phyloP scores from a whole-genome alignment of 2,888 invertebrate species.

The Noctua fimbriata region DNA sequence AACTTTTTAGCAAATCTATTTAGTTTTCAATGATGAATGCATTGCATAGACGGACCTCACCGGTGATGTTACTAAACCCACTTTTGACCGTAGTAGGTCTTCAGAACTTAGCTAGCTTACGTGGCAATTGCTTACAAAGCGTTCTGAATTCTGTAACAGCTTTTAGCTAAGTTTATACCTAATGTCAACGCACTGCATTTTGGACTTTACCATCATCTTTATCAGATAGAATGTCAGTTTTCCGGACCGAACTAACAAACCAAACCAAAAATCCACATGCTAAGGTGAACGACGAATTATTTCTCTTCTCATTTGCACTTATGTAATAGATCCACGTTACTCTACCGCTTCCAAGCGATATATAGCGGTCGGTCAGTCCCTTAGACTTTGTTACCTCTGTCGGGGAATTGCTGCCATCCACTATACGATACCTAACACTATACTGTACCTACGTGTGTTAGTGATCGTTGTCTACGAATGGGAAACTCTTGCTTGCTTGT shows the following conservation, averaged over 20 bases:
- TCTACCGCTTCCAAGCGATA: slow-evolving; percentile 68
- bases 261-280: background rate
- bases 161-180: background rate
- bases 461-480: slow-evolving; percentile 43
- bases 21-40: background rate
- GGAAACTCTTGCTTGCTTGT: slow-evolving; percentile 42
- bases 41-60: background rate
- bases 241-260: background rate
- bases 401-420: slow-evolving; percentile 71
- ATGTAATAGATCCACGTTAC: slow-evolving; percentile 67
- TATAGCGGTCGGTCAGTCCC: slow-evolving; percentile 80
- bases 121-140: background rate
- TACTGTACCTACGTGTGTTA: slow-evolving; percentile 37
- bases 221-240: background rate
- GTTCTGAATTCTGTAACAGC: too few relatives aligned
- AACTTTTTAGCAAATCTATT: background rate
- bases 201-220: background rate
- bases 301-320: background rate
- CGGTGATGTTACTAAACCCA: background rate
- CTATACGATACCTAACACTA: slow-evolving; percentile 37
- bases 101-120: background rate
- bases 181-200: background rate
- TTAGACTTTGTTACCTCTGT: slow-evolving; percentile 83
- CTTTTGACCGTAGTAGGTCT: background rate
- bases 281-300: background rate